Evolutionary conservation across 2,888 invertebrate genomes (phyloP).

Genomic region (Eudasyphora cyanicolor): DNA sequence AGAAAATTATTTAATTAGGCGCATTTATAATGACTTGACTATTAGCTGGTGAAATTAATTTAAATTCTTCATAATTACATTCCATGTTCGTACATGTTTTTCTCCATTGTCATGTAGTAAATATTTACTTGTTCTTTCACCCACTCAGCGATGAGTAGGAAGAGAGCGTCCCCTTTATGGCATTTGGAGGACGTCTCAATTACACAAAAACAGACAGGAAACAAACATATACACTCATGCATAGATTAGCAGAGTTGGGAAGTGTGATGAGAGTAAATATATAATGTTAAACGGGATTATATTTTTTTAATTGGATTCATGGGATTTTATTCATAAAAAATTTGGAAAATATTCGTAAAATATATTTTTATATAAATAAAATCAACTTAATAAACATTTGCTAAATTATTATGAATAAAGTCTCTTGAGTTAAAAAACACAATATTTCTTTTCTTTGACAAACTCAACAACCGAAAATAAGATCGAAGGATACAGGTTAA

Average conservation of each 20-base stretch:
- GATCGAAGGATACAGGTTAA: too few relatives aligned
- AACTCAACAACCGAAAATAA: too few relatives aligned
- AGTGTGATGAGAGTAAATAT: too few relatives aligned
- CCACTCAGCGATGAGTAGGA: neutral
- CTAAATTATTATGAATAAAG: too few relatives aligned
- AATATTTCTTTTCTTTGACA: too few relatives aligned
- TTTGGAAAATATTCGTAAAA: too few relatives aligned
- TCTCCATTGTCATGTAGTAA: neutral
- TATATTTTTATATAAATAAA: too few relatives aligned
- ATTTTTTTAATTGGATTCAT: too few relatives aligned
- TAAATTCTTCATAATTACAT: neutral
- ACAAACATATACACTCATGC: neutral
- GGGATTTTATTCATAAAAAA: too few relatives aligned
- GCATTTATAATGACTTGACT: neutral
- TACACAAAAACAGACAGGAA: neutral
- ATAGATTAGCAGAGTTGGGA: neutral
- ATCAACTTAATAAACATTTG: too few relatives aligned
- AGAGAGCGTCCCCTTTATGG: neutral
- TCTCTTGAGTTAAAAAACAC: too few relatives aligned
- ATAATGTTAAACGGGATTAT: too few relatives aligned
- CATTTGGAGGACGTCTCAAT: conserved; percentile 3
- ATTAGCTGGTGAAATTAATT: neutral
- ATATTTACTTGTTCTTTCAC: conserved; percentile 16
- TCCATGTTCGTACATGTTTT: neutral
- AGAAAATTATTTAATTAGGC: conserved; percentile 5